phyloP scores from a whole-genome alignment of 2,888 invertebrate species.

The Phoenoteleia sp. region DNA sequence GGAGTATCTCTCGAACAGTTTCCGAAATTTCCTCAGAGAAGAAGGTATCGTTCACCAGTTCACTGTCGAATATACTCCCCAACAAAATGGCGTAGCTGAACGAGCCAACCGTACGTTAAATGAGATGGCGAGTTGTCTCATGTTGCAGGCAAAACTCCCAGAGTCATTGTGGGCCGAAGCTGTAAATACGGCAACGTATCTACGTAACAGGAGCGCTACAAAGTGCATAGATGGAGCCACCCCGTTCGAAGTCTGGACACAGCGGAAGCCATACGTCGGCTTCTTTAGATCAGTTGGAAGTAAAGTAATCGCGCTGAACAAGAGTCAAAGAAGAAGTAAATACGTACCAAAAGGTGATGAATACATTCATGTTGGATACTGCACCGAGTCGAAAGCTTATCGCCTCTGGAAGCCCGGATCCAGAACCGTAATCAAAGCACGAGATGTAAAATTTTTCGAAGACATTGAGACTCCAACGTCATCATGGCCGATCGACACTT shows the following conservation, averaged over 20 bases:
- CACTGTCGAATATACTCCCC: conserved; percentile 76
- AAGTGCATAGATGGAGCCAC: conserved; percentile 55
- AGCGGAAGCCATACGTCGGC: conserved; percentile 47
- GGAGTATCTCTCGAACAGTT: conserved; percentile 70
- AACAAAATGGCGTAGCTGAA: conserved; percentile 80
- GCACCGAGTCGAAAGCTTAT: conserved; percentile 71
- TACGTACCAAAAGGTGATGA: conserved; percentile 65
- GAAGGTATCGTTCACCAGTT: conserved; percentile 64
- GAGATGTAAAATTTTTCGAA: conserved; percentile 69
- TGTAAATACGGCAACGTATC: conserved; percentile 74
- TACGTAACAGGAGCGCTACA: conserved; percentile 76
- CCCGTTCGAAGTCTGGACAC: conserved; percentile 65
- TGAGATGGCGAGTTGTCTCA: conserved; percentile 76
- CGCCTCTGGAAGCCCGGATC: conserved; percentile 64
- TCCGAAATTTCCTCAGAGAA: conserved; percentile 36
- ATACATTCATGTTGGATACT: conserved; percentile 58
- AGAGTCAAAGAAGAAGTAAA: conserved; percentile 57
- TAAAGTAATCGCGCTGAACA: conserved; percentile 63
- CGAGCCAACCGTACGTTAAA: conserved; percentile 77
- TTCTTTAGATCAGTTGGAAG: conserved; percentile 66
- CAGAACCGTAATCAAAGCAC: conserved; percentile 50
- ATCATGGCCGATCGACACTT: not conserved
- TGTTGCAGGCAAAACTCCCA: conserved; percentile 72
- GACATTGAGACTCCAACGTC: not conserved
- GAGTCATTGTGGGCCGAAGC: conserved; percentile 80